Percentiles rank a stretch among this genome's conserved stretches.
Evolutionary conservation across 2,797 vertebrate genomes (phyloP).

Genomic region (Poliocrania exsul): DNA sequence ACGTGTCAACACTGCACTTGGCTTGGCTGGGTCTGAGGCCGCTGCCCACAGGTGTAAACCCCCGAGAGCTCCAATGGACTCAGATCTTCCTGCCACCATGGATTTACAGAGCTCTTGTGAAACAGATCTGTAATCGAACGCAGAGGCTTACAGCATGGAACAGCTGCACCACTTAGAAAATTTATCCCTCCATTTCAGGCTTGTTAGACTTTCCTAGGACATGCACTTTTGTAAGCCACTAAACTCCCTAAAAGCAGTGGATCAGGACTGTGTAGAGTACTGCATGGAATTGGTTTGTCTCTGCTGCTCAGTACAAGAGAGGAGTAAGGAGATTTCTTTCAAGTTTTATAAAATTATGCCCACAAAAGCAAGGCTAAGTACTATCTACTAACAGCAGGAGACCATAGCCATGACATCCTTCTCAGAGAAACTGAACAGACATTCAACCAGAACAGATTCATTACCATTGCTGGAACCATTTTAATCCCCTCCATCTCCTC

Average conservation of each 20-base stretch:
- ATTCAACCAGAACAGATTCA: neutral
- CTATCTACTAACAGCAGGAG: neutral
- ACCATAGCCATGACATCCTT: neutral
- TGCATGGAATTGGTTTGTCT: neutral
- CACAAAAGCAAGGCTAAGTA: neutral
- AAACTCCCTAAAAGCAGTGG: neutral
- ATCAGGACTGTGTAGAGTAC: neutral
- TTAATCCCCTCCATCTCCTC: neutral
- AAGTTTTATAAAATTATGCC: neutral
- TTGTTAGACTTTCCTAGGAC: neutral
- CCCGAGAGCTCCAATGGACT: neutral
- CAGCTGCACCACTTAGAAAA: neutral
- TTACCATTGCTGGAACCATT: neutral
- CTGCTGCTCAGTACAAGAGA: neutral
- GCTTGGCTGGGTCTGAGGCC: neutral
- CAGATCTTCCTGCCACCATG: neutral
- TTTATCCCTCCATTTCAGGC: neutral
- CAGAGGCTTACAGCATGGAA: neutral
- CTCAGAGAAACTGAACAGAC: neutral
- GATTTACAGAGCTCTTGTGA: neutral
- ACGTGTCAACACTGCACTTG: neutral
- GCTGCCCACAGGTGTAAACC: neutral
- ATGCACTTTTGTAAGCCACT: neutral
- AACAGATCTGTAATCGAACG: neutral
- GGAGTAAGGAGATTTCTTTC: neutral